These are phyloP conservation scores for Calypte anna DNA, from an alignment of 2,113 vertebrate species.

Conservation along the genomic window DNA sequence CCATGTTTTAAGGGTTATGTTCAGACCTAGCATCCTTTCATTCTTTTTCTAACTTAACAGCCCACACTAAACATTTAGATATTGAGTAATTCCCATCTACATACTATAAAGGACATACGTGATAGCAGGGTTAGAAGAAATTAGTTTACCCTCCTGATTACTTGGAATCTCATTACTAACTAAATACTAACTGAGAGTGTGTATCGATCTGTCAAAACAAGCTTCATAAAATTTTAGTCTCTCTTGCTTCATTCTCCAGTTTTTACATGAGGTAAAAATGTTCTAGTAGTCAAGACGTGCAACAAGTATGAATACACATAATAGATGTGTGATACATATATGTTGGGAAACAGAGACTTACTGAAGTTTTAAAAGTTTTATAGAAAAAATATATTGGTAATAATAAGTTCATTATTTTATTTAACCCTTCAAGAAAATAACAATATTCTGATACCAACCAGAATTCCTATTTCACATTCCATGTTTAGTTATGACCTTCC, in stretches of 20 bases:
- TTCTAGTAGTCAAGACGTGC: background rate
- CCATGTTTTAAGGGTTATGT: background rate
- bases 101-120: background rate
- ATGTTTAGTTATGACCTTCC: background rate
- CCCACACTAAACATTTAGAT: background rate
- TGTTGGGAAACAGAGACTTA: background rate
- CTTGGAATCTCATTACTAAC: background rate
- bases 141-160: background rate
- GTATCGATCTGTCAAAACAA: background rate
- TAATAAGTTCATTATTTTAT: background rate
- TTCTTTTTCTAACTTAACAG: background rate
- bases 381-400: background rate
- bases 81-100: background rate
- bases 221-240: background rate
- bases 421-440: background rate
- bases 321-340: background rate
- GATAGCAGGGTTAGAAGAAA: background rate
- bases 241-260: background rate
- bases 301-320: background rate
- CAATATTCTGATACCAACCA: background rate
- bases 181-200: background rate
- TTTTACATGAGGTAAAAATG: background rate
- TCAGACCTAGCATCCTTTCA: background rate
- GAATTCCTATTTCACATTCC: background rate
- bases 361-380: background rate